Evolutionary conservation across 2,797 vertebrate genomes (phyloP).

Genomic region (Heliangelus exortis): DNA sequence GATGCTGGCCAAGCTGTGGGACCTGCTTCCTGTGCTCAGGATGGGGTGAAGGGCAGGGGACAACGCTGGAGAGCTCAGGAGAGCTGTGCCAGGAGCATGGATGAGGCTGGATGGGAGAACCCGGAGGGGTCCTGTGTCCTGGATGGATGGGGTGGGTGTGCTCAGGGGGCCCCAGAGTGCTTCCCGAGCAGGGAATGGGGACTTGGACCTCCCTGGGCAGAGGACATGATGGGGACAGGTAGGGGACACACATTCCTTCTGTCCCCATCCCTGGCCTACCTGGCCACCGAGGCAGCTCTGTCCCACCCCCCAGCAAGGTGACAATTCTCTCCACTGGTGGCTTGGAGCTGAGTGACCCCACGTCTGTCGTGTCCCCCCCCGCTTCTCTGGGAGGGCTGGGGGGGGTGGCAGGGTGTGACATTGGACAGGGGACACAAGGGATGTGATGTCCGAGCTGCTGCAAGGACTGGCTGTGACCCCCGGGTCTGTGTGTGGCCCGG

Average conservation of each 20-base stretch:
- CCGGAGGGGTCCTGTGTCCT: rapidly evolving
- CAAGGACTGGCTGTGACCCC: neutral
- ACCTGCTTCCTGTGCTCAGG: rapidly evolving
- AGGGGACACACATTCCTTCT: neutral
- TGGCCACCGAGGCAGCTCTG: rapidly evolving
- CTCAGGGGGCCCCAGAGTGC: neutral
- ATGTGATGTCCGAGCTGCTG: neutral
- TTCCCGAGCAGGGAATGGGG: neutral
- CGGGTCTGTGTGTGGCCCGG: neutral
- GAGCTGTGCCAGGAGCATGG: neutral
- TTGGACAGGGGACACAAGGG: neutral
- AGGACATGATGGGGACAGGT: rapidly evolving
- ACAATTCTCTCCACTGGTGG: neutral
- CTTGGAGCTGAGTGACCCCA: rapidly evolving
- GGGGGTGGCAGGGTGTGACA: neutral
- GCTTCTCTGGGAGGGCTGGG: neutral
- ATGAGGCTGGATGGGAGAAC: neutral
- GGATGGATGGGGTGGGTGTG: neutral
- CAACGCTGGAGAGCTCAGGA: rapidly evolving
- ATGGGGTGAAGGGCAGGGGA: neutral
- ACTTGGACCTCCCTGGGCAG: neutral
- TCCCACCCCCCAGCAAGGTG: neutral
- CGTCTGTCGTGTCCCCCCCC: rapidly evolving
- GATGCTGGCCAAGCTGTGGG: neutral
- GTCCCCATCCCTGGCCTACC: neutral